Evolutionary conservation across 2,113 vertebrate genomes (phyloP), one percentile per base, ranked within the genome.

Genomic region (Myotis lucifugus): DNA sequence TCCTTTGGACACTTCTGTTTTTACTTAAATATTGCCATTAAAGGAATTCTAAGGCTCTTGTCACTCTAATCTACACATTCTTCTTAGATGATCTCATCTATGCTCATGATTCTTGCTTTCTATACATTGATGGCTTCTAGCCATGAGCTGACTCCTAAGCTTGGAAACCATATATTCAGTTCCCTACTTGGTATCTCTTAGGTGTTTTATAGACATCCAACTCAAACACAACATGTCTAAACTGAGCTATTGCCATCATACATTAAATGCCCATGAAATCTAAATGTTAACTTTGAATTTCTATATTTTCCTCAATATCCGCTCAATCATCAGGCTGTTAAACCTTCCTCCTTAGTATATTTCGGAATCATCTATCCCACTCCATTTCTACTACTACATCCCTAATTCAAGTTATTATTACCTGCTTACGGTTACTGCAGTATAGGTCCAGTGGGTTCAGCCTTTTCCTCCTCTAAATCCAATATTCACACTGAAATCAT

Each of bases 1-100:
- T 19, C 21, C 40, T 79, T 81, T 85, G 32, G 56, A 79, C 77
- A 37, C 59, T 88, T 79, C 21, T 74, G 32, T 73, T 73, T 66
- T 95, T 92, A 48, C 32, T 56, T 85, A 73, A 88, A 79, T 85
- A 48, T 74, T 90, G 23, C 27, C 34, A 27, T 73, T 85, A 32
- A 79, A 79, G 46, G 64, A 92, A 85, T n/a, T 59, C 7, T 72
- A 91, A 46, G 29, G 50, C 13, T 70, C 18, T 85, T 78, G 67
- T 74, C 52, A 52, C 54, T 83, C 9, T 90, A 59, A 32, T 46
- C 8, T 66, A 23, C 19, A 66, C 4, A 15, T 69, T 78, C 32
- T 64, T 79, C 46, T 91, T 85, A 23, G 69, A 61, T 74, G 27
- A 90, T 74, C 37, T 40, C n/a, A 69, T 69, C 37, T 48, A 59